Evolutionary conservation across 2,888 invertebrate genomes (phyloP).

Genomic region (Cephus spinipes): DNA sequence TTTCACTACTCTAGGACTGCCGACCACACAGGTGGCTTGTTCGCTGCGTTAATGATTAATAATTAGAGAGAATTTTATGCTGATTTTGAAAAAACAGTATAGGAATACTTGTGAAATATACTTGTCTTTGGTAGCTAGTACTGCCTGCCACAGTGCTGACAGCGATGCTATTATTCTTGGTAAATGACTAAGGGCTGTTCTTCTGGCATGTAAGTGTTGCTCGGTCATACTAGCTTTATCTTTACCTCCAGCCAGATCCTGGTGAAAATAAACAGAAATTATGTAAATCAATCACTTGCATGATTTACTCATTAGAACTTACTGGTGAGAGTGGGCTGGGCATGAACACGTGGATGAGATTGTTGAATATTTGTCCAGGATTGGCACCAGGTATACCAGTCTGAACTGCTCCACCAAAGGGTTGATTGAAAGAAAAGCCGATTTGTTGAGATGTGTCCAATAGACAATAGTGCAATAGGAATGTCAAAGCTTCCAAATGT

Average conservation of each 20-base stretch:
- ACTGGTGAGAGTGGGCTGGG: conserved; percentile 71
- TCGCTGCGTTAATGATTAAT: conserved; percentile 59
- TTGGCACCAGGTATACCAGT: conserved; percentile 70
- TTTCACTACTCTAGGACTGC: conserved; percentile 77
- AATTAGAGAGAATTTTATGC: neutral
- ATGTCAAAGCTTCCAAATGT: conserved; percentile 82
- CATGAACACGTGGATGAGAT: conserved; percentile 84
- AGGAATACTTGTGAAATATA: conserved; percentile 41
- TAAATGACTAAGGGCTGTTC: conserved; percentile 81
- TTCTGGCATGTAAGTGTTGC: conserved; percentile 73
- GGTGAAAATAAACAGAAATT: conserved; percentile 14
- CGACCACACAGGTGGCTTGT: conserved; percentile 70
- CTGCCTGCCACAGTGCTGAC: conserved; percentile 83
- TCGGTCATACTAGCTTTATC: conserved; percentile 62
- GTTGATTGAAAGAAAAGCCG: conserved; percentile 71
- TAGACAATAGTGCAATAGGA: conserved; percentile 83
- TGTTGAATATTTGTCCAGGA: conserved; percentile 81
- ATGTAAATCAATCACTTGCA: neutral
- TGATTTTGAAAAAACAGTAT: neutral
- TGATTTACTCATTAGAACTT: conserved; percentile 27
- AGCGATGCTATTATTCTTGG: conserved; percentile 85
- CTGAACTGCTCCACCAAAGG: conserved; percentile 68
- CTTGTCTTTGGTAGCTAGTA: conserved; percentile 69
- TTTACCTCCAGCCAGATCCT: conserved; percentile 58
- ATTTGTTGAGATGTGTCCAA: conserved; percentile 75